Conservation (phyloP, 2,888 invertebrate species). For the Petrolisthes manimaculis region DNA sequence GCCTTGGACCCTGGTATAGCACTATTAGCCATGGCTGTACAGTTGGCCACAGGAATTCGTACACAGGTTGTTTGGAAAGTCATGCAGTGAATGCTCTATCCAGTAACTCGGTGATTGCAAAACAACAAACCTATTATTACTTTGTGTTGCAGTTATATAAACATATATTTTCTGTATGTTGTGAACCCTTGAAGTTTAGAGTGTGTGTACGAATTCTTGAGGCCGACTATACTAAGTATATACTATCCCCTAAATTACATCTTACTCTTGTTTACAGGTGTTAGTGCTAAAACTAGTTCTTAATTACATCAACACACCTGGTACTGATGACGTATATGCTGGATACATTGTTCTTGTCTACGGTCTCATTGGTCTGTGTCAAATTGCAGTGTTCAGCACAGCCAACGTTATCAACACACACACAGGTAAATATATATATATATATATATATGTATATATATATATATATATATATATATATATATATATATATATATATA, state of each 20-base stretch:
- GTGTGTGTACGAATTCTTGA: too few relatives aligned
- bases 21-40: too few relatives aligned
- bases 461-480: neutral
- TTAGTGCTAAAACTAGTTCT: conserved; percentile 66
- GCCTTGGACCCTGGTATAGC: too few relatives aligned
- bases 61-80: too few relatives aligned
- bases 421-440: conserved; percentile 65
- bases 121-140: too few relatives aligned
- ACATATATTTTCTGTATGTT: too few relatives aligned
- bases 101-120: too few relatives aligned
- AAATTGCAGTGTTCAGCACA: conserved; percentile 68
- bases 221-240: too few relatives aligned
- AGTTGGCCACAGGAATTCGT: too few relatives aligned
- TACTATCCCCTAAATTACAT: neutral
- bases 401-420: conserved; percentile 68
- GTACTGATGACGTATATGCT: conserved; percentile 68
- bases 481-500: neutral
- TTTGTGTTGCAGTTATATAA: too few relatives aligned
- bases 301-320: conserved; percentile 66
- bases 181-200: too few relatives aligned
- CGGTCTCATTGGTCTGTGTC: conserved; percentile 68
- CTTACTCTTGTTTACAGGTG: conserved; percentile 58
- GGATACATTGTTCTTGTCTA: conserved; percentile 68
- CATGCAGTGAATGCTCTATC: too few relatives aligned
- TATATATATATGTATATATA: neutral